These are phyloP conservation scores for Penaeus vannamei DNA, from an alignment of 1,140 invertebrate species.

Conservation along the genomic window DNA sequence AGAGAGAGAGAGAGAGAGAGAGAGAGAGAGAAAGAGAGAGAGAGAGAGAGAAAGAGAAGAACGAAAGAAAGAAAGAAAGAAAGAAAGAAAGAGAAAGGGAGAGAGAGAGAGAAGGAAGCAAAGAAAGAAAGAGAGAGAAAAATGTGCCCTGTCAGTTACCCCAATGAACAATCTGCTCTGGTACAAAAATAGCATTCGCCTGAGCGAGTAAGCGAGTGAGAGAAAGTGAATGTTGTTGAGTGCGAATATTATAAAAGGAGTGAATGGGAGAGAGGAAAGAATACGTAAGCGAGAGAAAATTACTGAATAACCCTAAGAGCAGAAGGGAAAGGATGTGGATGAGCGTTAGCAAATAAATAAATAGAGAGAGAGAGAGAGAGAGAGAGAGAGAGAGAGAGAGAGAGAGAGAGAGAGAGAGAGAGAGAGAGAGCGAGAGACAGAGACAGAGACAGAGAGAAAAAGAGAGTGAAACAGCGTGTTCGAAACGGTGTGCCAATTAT, in stretches of 20 bases:
- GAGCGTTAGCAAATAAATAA: not conserved
- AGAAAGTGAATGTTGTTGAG: not conserved
- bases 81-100: not conserved
- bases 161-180: too few species aligned
- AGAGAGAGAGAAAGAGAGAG: not conserved
- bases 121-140: not conserved
- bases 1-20: not conserved
- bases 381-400: too few species aligned
- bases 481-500: not conserved
- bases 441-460: not conserved
- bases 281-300: not conserved
- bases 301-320: not conserved
- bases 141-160: not conserved
- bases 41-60: not conserved
- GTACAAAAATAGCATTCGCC: too few species aligned
- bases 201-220: too few species aligned
- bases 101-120: not conserved
- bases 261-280: not conserved
- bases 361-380: fast-evolving
- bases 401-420: not conserved
- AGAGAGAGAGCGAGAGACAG: not conserved
- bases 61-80: not conserved
- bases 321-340: not conserved
- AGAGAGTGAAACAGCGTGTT: not conserved
- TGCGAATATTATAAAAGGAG: not conserved